phyloP scores from a whole-genome alignment of 2,797 vertebrate species.

The Champsocephalus esox region DNA sequence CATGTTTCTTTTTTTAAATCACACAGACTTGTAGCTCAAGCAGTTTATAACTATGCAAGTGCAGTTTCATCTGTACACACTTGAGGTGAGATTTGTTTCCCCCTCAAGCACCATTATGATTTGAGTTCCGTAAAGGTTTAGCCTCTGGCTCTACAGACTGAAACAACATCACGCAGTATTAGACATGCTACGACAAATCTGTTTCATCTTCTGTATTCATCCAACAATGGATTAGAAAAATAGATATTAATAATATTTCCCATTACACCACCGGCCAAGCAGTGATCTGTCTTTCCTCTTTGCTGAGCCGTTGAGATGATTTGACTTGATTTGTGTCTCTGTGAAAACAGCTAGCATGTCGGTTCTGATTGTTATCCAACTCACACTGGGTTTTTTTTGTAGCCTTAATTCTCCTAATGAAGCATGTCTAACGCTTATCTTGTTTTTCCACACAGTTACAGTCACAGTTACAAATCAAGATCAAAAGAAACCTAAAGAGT shows the following conservation, averaged over 20 bases:
- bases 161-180: constrained; percentile 62
- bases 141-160: constrained; percentile 58
- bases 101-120: constrained; percentile 46
- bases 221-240: constrained; percentile 79
- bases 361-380: constrained; percentile 64
- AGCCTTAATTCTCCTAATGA: constrained; percentile 69
- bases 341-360: constrained; percentile 63
- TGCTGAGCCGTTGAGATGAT: constrained; percentile 66
- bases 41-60: constrained; percentile 41
- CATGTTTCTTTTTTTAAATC: constrained; percentile 16
- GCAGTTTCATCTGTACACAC: constrained; percentile 54
- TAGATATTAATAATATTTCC: constrained; percentile 66
- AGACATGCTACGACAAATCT: constrained; percentile 71
- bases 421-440: constrained; percentile 78
- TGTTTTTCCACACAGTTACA: constrained; percentile 78
- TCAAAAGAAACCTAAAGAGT: constrained; percentile 80
- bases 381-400: constrained; percentile 29
- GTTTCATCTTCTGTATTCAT: constrained; percentile 65
- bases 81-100: constrained; percentile 10
- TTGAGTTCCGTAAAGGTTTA: constrained; percentile 65
- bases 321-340: constrained; percentile 61
- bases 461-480: constrained; percentile 80
- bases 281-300: constrained; percentile 61
- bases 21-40: constrained; percentile 40
- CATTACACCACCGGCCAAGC: constrained; percentile 42